Evolutionary conservation across 2,113 vertebrate genomes (phyloP).

Genomic region (Microcebus lehilahytsara): DNA sequence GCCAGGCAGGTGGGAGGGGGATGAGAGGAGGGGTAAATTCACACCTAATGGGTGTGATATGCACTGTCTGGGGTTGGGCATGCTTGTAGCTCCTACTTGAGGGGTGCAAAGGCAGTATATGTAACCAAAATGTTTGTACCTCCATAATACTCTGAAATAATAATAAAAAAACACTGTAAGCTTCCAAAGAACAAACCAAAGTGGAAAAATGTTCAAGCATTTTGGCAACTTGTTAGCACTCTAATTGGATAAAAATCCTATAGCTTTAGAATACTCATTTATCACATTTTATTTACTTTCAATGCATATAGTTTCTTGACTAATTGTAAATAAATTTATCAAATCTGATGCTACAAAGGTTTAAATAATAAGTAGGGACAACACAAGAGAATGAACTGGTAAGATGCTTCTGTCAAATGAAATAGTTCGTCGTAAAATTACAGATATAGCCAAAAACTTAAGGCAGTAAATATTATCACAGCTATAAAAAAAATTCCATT

Average conservation of each 20-base stretch:
- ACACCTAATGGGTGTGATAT: too few relatives aligned
- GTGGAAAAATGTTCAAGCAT: not conserved
- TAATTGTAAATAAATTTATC: not conserved
- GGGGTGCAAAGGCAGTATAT: too few relatives aligned
- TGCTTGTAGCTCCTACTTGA: too few relatives aligned
- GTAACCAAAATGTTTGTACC: too few relatives aligned
- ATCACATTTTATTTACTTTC: constrained; percentile 15
- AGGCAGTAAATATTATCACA: not conserved
- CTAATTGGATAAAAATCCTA: not conserved
- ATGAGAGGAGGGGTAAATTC: too few relatives aligned
- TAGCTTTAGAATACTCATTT: not conserved
- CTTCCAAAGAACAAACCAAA: not conserved
- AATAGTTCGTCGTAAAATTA: not conserved
- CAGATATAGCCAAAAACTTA: not conserved
- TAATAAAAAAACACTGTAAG: not conserved
- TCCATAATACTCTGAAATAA: too few relatives aligned
- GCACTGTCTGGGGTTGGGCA: too few relatives aligned
- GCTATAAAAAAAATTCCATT: not conserved
- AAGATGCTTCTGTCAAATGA: not conserved
- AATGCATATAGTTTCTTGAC: not conserved
- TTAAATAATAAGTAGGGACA: not conserved
- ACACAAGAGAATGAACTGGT: not conserved
- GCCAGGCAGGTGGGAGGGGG: too few relatives aligned
- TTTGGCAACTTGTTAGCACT: not conserved
- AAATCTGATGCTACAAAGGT: not conserved